A percentile compares a stretch with the other conserved stretches of the same genome.
phyloP scores from a whole-genome alignment of 2,113 vertebrate genomes.

The Numenius arquata region DNA sequence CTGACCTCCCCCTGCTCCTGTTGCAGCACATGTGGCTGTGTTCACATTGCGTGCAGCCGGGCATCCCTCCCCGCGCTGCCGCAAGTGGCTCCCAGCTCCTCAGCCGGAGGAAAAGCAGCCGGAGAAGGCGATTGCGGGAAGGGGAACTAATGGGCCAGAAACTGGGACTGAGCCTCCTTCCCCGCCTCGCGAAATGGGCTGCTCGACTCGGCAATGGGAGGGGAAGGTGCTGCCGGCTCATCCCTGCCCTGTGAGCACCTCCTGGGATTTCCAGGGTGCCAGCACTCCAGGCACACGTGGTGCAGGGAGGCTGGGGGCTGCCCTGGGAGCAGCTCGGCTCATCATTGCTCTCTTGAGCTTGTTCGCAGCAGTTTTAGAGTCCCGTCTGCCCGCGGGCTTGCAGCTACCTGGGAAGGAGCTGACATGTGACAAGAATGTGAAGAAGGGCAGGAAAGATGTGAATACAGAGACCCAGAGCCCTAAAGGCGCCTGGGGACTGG shows the following conservation, averaged over 20 bases:
- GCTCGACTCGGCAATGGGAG: rapidly evolving
- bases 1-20: neutral
- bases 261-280: neutral
- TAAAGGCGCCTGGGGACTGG: neutral
- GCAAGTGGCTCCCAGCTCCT: neutral
- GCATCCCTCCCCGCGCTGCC: neutral
- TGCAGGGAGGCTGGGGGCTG: neutral
- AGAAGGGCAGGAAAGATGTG: neutral
- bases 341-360: neutral
- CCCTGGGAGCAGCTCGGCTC: neutral
- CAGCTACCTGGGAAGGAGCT: neutral
- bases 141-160: neutral
- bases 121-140: neutral
- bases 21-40: neutral
- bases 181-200: neutral
- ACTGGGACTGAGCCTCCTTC: neutral
- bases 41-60: neutral
- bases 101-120: neutral
- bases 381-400: neutral
- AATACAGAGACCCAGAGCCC: neutral
- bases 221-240: rapidly evolving
- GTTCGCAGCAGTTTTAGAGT: neutral
- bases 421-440: rapidly evolving
- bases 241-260: rapidly evolving
- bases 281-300: rapidly evolving